Evolutionary conservation across 1,140 invertebrate genomes (phyloP), one percentile per base, ranked within the genome.

Genomic region (Babylonia areolata): DNA sequence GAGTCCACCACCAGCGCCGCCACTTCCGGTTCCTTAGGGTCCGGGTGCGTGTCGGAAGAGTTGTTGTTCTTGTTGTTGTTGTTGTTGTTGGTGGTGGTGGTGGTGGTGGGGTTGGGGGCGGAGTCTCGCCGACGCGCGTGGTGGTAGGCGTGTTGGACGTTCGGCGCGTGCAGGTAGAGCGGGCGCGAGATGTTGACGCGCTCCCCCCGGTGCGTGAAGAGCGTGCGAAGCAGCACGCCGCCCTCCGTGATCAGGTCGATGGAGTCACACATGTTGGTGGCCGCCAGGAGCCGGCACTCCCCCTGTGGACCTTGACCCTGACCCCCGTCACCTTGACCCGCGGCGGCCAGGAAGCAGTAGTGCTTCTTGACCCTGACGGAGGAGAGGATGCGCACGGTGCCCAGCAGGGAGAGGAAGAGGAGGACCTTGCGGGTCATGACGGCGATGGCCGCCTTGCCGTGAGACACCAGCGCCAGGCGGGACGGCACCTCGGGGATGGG

Each of bases 231-330:
- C 11, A 83, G 31, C 23, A 81, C 54, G 9, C 87, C 87, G 46
- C 54, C 77, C 51, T 88, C 85, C 31, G 64, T 71, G 46, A 88
- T 85, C 42, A 88, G n/a, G 84, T 88, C 87, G 33, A 88, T 86
- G 5, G n/a, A 71, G 83, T 88, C 87, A 37, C 87, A 86, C 20
- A 85, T 77, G 80, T 79, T 88, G n/a, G 87, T 88, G 23, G 80
- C 85, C 20, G 82, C 87, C 42, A 85, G 64, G 31, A 88, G 80
- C 33, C 31, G 82, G 9, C 37, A 39, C 39, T 84, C 33, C 28
- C 82, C 69, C 28, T 84, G 82, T n/a, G n/a, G n/a, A 81, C 80
- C 51, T 20, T 51, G 46, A 5, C 37, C 28, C 5, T 80, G 37
- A n/a, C 85, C 78, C 3, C 31, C 12, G 0, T 81, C 23, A 11